These are phyloP conservation scores for Nesometra sesokonis DNA, from an alignment of 35 echinoderm and acorn worm genomes.

Conservation along the genomic window DNA sequence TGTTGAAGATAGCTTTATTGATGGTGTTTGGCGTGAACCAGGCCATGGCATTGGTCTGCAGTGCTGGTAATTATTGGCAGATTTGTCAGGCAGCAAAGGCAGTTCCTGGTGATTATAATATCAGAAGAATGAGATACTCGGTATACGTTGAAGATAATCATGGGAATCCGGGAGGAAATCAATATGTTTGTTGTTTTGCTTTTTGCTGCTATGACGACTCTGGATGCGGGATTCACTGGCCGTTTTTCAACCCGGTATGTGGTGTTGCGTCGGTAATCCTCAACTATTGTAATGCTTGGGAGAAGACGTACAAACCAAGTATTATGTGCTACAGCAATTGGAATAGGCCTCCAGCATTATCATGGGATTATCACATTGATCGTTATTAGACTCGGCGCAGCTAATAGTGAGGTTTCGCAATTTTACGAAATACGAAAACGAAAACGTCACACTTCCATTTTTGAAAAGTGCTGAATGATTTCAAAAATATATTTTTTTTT, in stretches of 20 bases:
- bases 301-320: background rate
- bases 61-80: background rate
- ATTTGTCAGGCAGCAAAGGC: background rate
- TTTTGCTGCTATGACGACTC: background rate
- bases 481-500: no score
- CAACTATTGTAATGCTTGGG: background rate
- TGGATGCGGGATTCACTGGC: background rate
- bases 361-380: background rate
- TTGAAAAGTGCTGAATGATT: no score
- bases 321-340: background rate
- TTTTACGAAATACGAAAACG: no score
- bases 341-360: background rate
- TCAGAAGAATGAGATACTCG: background rate
- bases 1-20: background rate
- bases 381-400: background rate
- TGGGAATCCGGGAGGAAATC: background rate
- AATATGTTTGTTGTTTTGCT: background rate
- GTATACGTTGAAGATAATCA: background rate
- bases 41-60: background rate
- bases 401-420: no score
- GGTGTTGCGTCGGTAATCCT: background rate
- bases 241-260: background rate
- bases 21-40: background rate
- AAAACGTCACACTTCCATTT: no score
- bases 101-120: background rate